These are phyloP conservation scores for Dendroctonus ponderosae DNA, from an alignment of 1,140 invertebrate species.

Conservation along the genomic window DNA sequence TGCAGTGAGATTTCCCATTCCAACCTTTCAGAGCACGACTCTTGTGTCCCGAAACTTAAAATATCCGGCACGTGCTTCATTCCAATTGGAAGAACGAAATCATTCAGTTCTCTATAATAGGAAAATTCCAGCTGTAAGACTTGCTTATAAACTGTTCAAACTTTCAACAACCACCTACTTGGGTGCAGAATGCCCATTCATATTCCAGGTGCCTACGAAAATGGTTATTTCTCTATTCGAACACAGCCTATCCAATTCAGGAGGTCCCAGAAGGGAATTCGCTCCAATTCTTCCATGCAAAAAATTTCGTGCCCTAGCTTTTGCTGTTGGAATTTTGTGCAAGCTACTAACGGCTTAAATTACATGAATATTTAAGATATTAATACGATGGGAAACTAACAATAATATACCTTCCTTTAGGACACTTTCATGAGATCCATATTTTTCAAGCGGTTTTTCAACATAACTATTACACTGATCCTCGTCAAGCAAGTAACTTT, in stretches of 20 bases:
- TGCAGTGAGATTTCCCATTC: conserved; percentile 92
- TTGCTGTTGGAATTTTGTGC: conserved; percentile 74
- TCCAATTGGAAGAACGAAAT: conserved; percentile 82
- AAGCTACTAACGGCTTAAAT: conserved; percentile 71
- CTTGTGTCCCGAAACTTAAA: conserved; percentile 89
- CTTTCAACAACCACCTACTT: conserved; percentile 51
- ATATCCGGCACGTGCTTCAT: conserved; percentile 87
- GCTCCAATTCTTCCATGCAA: conserved; percentile 75
- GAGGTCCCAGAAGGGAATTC: conserved; percentile 75
- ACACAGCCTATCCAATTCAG: conserved; percentile 82
- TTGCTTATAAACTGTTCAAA: not conserved
- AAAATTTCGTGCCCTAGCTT: conserved; percentile 77
- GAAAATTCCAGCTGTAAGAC: not conserved
- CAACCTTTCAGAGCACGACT: conserved; percentile 77
- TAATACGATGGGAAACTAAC: too few species aligned
- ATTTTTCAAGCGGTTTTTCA: conserved; percentile 42
- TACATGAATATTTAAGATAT: not conserved
- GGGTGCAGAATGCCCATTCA: conserved; percentile 81
- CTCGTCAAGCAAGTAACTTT: conserved; percentile 40
- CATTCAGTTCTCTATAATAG: conserved; percentile 68
- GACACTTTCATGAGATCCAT: conserved; percentile 47
- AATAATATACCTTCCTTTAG: conserved; percentile 40
- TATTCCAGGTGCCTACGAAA: conserved; percentile 95
- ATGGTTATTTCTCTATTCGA: conserved; percentile 81
- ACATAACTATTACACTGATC: conserved; percentile 27